These are phyloP conservation scores for Choristoneura fumiferana DNA, from an alignment of 1,140 invertebrate genomes.

Conservation along the genomic window DNA sequence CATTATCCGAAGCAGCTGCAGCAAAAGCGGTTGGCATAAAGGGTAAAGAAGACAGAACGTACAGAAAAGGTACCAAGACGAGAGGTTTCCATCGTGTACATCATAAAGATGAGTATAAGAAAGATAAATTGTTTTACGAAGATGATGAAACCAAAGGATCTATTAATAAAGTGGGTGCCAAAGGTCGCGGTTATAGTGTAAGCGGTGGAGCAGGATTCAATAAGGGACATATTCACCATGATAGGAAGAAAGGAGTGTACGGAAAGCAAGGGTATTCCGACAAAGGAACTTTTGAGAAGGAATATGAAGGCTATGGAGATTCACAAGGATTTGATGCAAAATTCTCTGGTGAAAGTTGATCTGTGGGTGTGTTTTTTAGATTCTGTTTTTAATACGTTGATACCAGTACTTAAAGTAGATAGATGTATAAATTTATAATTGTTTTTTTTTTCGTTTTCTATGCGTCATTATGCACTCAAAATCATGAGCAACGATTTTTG, in stretches of 20 bases:
- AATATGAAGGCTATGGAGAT: constrained; percentile 67
- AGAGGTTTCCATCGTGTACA: constrained; percentile 84
- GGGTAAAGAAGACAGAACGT: constrained; percentile 69
- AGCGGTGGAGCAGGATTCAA: constrained; percentile 76
- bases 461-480: too few relatives aligned
- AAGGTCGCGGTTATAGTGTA: constrained; percentile 69
- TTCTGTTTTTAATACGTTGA: too few relatives aligned
- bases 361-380: constrained; percentile 36
- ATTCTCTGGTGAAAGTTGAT: constrained; percentile 59
- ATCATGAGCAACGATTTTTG: too few relatives aligned
- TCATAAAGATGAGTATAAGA: constrained; percentile 86
- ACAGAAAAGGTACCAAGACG: constrained; percentile 84
- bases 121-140: constrained; percentile 85
- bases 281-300: constrained; percentile 71
- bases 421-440: too few relatives aligned
- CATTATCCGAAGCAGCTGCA: constrained; percentile 47
- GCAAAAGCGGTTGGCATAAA: constrained; percentile 61
- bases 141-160: constrained; percentile 81
- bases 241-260: constrained; percentile 63
- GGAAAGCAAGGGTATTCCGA: constrained; percentile 75
- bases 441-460: too few relatives aligned
- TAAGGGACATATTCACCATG: constrained; percentile 75
- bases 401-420: background rate
- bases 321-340: constrained; percentile 73
- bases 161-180: constrained; percentile 79